phyloP scores from a whole-genome alignment of 2,113 vertebrate genomes.

The Colistium nudipinnis region DNA sequence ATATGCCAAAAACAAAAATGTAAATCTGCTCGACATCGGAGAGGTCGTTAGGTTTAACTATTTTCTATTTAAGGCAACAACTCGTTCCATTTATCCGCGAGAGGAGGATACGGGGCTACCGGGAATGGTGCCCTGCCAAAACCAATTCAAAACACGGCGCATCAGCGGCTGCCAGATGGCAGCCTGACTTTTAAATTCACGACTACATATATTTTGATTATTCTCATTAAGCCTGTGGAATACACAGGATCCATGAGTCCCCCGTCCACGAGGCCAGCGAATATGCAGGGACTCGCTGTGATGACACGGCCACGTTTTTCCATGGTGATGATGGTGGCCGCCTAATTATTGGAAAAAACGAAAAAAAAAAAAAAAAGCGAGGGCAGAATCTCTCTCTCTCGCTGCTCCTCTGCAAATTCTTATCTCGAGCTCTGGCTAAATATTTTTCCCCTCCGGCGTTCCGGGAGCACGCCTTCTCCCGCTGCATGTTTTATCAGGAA shows the following conservation, averaged over 20 bases:
- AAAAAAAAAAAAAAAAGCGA: slow-evolving; percentile 21
- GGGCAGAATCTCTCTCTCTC: slow-evolving; percentile 7
- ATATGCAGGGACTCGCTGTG: neutral
- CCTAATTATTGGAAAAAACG: slow-evolving; percentile 8
- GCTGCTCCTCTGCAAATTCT: slow-evolving; percentile 13
- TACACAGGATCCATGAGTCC: neutral
- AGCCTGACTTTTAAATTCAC: neutral
- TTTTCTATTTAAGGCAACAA: neutral
- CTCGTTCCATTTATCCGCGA: neutral
- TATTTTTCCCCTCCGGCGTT: slow-evolving; percentile 37
- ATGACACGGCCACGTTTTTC: neutral
- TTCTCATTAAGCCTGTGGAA: neutral
- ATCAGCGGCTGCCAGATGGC: neutral
- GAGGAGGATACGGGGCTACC: neutral
- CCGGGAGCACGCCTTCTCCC: neutral
- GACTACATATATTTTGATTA: neutral
- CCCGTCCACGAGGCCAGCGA: neutral
- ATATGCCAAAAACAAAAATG: no score
- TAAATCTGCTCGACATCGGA: no score
- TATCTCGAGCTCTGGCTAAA: slow-evolving; percentile 12
- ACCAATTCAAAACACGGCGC: neutral
- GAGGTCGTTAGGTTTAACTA: no score
- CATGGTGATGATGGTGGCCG: slow-evolving; percentile 21
- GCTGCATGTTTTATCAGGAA: slow-evolving; percentile 34
- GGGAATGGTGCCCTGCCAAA: neutral